Evolutionary conservation across 92 coral and sea anemone species (phyloP), one percentile per base, ranked within the genome.

Genomic region (Isaurus tuberculatus): DNA sequence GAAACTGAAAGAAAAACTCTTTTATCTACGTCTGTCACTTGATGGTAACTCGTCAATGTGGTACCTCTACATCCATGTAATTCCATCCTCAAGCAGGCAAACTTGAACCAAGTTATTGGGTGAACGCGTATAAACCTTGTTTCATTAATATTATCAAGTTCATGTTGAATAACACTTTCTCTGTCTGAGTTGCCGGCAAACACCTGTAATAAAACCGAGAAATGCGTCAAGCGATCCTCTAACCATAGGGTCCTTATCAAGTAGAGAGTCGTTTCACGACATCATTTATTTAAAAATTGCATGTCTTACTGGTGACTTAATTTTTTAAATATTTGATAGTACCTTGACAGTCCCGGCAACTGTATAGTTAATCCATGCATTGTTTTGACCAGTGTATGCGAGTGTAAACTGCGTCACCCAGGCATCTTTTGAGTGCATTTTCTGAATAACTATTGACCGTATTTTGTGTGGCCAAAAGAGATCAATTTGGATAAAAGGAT

Each of bases 401-500:
- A 75, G 81, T 20, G 81, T 75, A 22, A 32, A 75, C 51, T 55
- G n/a, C 22, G 48, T 57, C 3, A 57, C 8, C 81, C 81, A 75
- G 2, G 81, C 81, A 57, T 75, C 81, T 33, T 63, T 31, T 1
- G 51, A 6, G 28, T 75, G 81, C 81, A 75, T 75, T 17, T 68
- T 68, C 30, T 75, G 81, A 17, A 22, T 32, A 32, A 42, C 44
- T 16, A 74, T 74, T 32, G 29, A 53, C n/a, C 44, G 22, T 34
- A 74, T 57, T 31, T 29, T 32, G 80, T 53, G 65, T 30, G 49
- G 43, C 80, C 80, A 74, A 13, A 17, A 53, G 36, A 88, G 81
- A 55, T 88, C 82, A 20, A 88, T 73, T 30, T 88, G 91, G 37
- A 88, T 78, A 25, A 67, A 79, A 51, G 91, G 86, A 1, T 23